Conservation (phyloP, 2,113 vertebrate genomes). For the Crotalus horridus region DNA sequence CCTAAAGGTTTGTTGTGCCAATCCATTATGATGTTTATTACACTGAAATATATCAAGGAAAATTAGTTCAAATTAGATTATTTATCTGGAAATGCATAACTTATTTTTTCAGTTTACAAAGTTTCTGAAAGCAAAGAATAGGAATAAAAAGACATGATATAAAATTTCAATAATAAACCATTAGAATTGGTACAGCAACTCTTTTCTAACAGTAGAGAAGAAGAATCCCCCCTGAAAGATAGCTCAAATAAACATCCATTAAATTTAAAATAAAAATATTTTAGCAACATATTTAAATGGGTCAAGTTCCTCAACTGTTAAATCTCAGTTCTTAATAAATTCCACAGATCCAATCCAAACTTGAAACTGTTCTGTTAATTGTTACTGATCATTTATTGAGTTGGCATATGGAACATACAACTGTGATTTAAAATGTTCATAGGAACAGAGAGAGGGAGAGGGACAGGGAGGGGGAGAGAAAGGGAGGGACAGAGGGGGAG, state of each 20-base stretch:
- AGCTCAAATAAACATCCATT: neutral
- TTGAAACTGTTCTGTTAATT: neutral
- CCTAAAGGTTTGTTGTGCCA: neutral
- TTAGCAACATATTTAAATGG: neutral
- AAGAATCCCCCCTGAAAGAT: neutral
- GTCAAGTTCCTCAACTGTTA: neutral
- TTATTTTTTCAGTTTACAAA: neutral
- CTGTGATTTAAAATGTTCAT: neutral
- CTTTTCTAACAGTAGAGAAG: neutral
- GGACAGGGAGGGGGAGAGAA: too few relatives aligned
- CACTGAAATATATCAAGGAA: neutral
- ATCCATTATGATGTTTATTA: neutral
- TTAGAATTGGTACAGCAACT: neutral
- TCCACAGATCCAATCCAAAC: neutral
- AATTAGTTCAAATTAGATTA: neutral
- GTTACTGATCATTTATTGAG: neutral
- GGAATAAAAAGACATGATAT: neutral
- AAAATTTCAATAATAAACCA: neutral
- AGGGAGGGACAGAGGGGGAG: too few relatives aligned
- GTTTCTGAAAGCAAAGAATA: neutral
- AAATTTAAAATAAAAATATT: neutral
- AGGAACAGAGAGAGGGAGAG: too few relatives aligned
- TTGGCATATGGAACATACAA: neutral
- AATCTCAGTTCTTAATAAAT: neutral
- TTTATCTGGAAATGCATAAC: neutral